Evolutionary conservation across 2,888 invertebrate species (phyloP).

Genomic region (Punctoribates punctum): DNA sequence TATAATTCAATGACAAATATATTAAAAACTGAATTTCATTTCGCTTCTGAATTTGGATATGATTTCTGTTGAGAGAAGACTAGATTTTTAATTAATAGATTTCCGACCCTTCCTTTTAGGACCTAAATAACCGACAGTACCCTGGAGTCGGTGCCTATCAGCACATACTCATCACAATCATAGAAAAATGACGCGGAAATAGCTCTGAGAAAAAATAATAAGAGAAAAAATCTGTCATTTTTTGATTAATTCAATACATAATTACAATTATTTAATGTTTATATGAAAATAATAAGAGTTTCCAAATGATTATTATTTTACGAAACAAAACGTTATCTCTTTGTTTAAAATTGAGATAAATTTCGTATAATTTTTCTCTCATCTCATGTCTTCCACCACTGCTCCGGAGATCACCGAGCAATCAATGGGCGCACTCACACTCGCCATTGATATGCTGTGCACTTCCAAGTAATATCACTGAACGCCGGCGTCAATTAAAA

Average conservation of each 20-base stretch:
- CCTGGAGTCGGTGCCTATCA: too few species aligned
- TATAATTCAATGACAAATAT: constrained; percentile 10
- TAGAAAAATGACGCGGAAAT: constrained; percentile 3
- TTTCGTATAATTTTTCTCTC: not conserved
- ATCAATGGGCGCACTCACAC: too few species aligned
- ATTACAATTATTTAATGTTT: constrained; percentile 15
- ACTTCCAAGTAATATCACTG: not conserved
- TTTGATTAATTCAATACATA: constrained; percentile 16
- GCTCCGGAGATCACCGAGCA: too few species aligned
- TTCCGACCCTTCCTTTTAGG: not conserved
- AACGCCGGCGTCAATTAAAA: not conserved
- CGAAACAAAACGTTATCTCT: not conserved
- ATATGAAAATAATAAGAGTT: not conserved
- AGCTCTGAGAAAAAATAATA: not conserved
- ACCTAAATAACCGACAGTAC: too few species aligned
- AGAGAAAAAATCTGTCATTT: constrained; percentile 14
- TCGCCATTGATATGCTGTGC: too few species aligned
- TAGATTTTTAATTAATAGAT: not conserved
- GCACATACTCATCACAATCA: too few species aligned
- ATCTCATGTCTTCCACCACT: not conserved
- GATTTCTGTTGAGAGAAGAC: too few species aligned
- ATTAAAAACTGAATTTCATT: not conserved
- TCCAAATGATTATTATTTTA: not conserved
- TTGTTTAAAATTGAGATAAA: constrained; percentile 6
- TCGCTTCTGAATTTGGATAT: not conserved